These are phyloP conservation scores for Peromyscus californicus DNA, from an alignment of 2,113 vertebrate genomes.

Conservation along the genomic window DNA sequence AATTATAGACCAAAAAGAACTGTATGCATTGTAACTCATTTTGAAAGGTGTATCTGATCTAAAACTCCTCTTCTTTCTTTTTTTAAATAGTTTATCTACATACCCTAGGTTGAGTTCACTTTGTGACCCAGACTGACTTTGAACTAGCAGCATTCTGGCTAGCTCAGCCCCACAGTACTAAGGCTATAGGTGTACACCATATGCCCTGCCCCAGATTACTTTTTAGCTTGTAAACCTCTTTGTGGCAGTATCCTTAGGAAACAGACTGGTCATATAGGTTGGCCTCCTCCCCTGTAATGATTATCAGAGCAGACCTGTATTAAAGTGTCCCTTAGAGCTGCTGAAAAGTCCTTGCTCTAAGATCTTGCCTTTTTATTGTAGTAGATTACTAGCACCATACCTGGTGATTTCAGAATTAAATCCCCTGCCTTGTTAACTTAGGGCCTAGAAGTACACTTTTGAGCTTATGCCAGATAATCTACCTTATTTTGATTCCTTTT, in stretches of 20 bases:
- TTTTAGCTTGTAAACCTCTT: slow-evolving; percentile 5
- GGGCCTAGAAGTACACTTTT: not conserved
- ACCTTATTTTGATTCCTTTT: slow-evolving; percentile 17
- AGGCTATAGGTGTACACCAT: not conserved
- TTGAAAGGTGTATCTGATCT: slow-evolving; percentile 10
- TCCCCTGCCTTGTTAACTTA: not conserved
- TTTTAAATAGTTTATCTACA: not conserved
- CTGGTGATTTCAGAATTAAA: not conserved
- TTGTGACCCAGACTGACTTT: not conserved
- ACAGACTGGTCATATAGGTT: not conserved
- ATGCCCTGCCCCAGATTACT: not conserved
- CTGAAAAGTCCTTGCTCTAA: not conserved
- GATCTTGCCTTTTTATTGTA: slow-evolving; percentile 35
- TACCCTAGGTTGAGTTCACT: not conserved
- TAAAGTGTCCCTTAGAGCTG: not conserved
- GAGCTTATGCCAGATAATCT: slow-evolving; percentile 29
- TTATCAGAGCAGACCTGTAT: not conserved
- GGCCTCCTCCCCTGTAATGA: not conserved
- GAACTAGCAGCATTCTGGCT: not conserved
- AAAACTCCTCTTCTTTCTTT: not conserved
- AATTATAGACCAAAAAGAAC: slow-evolving; percentile 17
- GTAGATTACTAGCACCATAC: not conserved
- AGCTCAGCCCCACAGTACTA: not conserved
- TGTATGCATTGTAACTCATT: slow-evolving; percentile 2
- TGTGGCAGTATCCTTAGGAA: slow-evolving; percentile 12